These are phyloP conservation scores for Trichomalopsis sarcophagae DNA, from an alignment of 1,140 invertebrate genomes.

Conservation along the genomic window DNA sequence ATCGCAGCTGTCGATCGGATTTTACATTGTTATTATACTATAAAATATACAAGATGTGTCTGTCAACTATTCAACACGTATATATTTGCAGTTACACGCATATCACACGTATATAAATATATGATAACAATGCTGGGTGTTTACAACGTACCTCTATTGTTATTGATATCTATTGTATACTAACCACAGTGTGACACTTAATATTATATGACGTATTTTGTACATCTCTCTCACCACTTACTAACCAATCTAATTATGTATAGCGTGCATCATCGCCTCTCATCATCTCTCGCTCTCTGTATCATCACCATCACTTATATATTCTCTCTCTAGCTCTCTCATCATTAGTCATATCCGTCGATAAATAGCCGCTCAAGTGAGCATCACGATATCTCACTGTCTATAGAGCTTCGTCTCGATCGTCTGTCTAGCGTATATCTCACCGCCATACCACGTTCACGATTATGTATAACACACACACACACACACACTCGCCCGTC, in stretches of 20 bases:
- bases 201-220: neutral
- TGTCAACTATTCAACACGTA: neutral
- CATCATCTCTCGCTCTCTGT: neutral
- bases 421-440: neutral
- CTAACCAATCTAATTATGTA: neutral
- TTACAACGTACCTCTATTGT: conserved; percentile 51
- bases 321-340: neutral
- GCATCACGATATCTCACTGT: neutral
- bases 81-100: conserved; percentile 50
- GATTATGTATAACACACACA: neutral
- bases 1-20: neutral
- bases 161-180: conserved; percentile 38
- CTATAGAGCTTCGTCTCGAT: conserved; percentile 27
- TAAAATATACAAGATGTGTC: neutral
- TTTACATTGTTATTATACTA: no score
- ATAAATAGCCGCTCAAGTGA: neutral
- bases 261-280: neutral
- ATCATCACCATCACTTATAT: conserved; percentile 9
- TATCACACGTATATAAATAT: conserved; percentile 47
- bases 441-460: neutral
- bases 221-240: conserved; percentile 6
- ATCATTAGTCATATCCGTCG: neutral
- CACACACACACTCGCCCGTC: neutral
- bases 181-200: conserved; percentile 1
- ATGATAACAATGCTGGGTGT: conserved; percentile 53